These are phyloP conservation scores for Timema podura DNA, from an alignment of 2,888 invertebrate species.

Conservation along the genomic window DNA sequence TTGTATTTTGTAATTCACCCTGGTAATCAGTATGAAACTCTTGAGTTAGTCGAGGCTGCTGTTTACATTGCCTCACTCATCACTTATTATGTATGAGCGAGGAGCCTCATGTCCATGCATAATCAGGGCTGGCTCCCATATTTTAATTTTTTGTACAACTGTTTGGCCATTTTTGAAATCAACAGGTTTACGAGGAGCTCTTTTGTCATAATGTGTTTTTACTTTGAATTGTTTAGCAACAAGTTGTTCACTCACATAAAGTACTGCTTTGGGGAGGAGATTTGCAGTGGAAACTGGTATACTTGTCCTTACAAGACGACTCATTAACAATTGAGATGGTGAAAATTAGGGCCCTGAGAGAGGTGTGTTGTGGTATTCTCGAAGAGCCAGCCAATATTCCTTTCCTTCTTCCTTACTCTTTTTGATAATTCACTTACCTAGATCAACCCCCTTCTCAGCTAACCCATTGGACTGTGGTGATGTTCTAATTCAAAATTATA, in stretches of 20 bases:
- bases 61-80: background rate
- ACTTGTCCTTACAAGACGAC: background rate
- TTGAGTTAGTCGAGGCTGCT: background rate
- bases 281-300: background rate
- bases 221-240: background rate
- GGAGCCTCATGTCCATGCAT: background rate
- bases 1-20: too few relatives aligned
- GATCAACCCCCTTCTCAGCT: background rate
- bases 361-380: background rate
- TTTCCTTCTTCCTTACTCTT: slow-evolving; percentile 3
- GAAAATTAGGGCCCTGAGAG: background rate
- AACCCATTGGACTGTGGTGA: slow-evolving; percentile 8
- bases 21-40: too few relatives aligned
- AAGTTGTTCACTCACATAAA: background rate
- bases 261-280: background rate
- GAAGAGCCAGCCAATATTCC: background rate
- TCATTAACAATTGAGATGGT: background rate
- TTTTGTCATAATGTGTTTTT: background rate
- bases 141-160: background rate
- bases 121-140: slow-evolving; percentile 1
- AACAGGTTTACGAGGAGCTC: background rate
- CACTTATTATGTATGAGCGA: background rate
- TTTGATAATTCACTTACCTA: background rate
- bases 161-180: background rate
- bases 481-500: slow-evolving; percentile 8